phyloP scores from a whole-genome alignment of 2,888 invertebrate genomes.

The Diadegma fenestrale region DNA sequence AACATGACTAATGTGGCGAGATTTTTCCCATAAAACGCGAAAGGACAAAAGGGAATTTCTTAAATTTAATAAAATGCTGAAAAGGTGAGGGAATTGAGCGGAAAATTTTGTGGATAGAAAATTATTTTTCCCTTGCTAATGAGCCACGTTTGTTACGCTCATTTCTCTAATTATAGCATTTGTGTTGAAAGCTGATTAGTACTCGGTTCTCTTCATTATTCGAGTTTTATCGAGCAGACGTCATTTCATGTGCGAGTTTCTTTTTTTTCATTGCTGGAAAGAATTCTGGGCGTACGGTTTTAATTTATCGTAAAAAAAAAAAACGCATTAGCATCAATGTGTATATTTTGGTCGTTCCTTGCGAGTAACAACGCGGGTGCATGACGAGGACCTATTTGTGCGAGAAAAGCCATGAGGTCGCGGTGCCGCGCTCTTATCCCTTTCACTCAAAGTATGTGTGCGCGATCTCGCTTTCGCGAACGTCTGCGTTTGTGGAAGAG shows the following conservation, averaged over 20 bases:
- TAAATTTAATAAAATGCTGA: neutral
- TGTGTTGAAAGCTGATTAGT: neutral
- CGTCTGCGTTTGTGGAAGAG: conserved; percentile 20
- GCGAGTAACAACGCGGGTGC: conserved; percentile 1
- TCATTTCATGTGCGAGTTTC: neutral
- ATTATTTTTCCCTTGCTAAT: neutral
- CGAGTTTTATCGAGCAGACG: neutral
- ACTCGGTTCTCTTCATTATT: neutral
- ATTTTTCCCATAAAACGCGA: neutral
- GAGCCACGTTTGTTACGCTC: neutral
- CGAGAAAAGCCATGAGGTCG: conserved; percentile 48
- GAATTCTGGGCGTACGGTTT: neutral
- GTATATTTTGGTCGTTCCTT: neutral
- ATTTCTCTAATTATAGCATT: neutral
- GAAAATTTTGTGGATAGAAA: neutral
- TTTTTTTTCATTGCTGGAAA: neutral
- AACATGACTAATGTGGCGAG: neutral
- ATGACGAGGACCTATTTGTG: neutral
- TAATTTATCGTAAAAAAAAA: neutral
- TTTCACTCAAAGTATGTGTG: conserved; percentile 69
- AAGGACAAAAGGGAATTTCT: neutral
- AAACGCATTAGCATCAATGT: neutral
- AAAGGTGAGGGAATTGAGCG: neutral
- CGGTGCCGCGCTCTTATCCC: conserved; percentile 62
- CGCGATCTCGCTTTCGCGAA: conserved; percentile 65